phyloP scores from a whole-genome alignment of 2,888 invertebrate species.

The Leucophora obtusa region DNA sequence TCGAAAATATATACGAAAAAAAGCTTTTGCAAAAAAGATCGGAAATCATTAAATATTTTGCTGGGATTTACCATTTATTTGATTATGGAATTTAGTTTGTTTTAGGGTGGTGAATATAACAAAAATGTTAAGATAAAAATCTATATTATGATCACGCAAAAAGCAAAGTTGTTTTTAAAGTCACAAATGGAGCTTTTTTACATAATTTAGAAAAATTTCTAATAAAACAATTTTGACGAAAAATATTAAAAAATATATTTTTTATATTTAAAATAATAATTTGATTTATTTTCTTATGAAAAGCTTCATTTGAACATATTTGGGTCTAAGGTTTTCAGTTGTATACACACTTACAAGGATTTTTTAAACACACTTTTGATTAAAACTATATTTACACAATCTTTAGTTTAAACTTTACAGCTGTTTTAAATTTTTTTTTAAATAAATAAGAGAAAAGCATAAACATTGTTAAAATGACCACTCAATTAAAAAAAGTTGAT shows the following conservation, averaged over 20 bases:
- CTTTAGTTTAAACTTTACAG: no score
- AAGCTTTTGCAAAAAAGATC: not conserved
- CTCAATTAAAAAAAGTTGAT: no score
- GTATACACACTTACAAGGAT: conserved; percentile 1
- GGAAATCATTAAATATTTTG: not conserved
- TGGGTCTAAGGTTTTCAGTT: not conserved
- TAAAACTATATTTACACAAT: not conserved
- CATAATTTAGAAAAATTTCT: not conserved
- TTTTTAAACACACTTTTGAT: not conserved
- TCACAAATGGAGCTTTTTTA: conserved; percentile 40
- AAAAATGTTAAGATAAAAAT: conserved; percentile 9
- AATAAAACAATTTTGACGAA: not conserved
- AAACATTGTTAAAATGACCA: no score
- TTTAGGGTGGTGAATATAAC: not conserved
- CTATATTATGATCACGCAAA: conserved; percentile 34
- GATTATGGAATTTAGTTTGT: conserved; percentile 6
- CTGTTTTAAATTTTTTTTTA: no score
- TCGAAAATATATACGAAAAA: no score
- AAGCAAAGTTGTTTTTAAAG: conserved; percentile 39
- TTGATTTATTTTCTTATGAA: no score
- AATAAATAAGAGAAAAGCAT: no score
- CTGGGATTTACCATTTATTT: not conserved
- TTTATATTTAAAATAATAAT: not conserved
- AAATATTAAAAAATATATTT: not conserved
- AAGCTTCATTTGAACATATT: not conserved